Conservation (phyloP, 2,888 invertebrate species). For the Tetragonisca angustula region DNA sequence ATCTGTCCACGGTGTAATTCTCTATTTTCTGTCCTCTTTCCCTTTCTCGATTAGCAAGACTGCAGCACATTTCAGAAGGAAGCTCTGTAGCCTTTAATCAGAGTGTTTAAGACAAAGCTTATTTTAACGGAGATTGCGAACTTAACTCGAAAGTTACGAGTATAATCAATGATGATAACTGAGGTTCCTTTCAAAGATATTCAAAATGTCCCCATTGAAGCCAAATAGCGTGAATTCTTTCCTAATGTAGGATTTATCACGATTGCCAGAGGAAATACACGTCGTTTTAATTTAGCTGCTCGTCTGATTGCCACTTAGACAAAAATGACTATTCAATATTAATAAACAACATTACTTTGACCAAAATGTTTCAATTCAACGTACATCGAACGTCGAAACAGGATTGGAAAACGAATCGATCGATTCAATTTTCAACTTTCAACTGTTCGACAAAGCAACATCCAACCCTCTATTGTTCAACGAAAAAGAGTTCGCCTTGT, state of each 20-base stretch:
- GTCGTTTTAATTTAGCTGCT: neutral
- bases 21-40: neutral
- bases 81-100: neutral
- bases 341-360: slow-evolving; percentile 6
- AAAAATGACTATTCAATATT: neutral
- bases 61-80: neutral
- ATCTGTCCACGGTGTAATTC: neutral
- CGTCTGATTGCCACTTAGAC: neutral
- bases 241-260: neutral
- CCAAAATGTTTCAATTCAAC: slow-evolving; percentile 11
- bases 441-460: too few species aligned
- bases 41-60: neutral
- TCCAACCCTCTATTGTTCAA: too few species aligned
- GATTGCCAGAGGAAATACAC: neutral
- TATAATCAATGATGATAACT: slow-evolving; percentile 38
- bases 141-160: slow-evolving; percentile 24
- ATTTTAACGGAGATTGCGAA: slow-evolving; percentile 13
- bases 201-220: slow-evolving; percentile 29
- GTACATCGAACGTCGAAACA: neutral
- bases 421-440: too few species aligned
- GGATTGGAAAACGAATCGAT: neutral
- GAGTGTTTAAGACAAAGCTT: neutral
- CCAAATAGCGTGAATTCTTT: neutral
- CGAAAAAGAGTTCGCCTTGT: neutral
- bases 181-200: slow-evolving; percentile 28